Evolutionary conservation across 2,888 invertebrate genomes (phyloP), one percentile per base, ranked within the genome.

Genomic region (Tachystola acroxantha): DNA sequence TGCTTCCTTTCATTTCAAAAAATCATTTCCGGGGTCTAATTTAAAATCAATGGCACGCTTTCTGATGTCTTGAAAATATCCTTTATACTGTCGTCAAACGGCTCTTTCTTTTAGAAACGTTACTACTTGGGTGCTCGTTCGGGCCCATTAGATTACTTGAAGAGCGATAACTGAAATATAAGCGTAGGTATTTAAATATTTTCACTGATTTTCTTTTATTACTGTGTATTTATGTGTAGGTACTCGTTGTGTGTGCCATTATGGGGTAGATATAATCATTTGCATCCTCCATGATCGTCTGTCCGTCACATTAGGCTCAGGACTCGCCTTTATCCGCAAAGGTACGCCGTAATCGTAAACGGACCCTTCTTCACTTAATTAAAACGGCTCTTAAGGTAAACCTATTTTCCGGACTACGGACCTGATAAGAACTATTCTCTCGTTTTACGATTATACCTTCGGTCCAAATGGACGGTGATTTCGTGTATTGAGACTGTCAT

Each of bases 351-450:
- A 57, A 57, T 54, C 49, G 48, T 60, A 57, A 57, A 58, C 49
- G 45, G 59, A 57, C 58, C 60, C 62, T 64, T 62, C 57, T 66
- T 56, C 65, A 60, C 58, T 62, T 70, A 68, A 70, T 70, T 68
- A 67, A 67, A 70, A 65, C 58, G 59, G 57, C 62, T 63, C 64
- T 65, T 57, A 58, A 65, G 64, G 63, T 66, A 60, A 69, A 67
- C 60, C 64, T 55, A 61, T 63, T 65, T 55, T 54, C 54, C 46
- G 57, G 47, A 34, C 49, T 50, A 40, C 42, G 51, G 34, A 41
- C 36, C 51, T 48, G 49, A 54, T 59, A 57, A 50, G 50, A 51
- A 51, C 49, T 52, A 52, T 57, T 55, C 49, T 46, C 46, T 50
- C 43, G 47, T 51, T 58, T 58, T 55, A 56, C 52, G 54, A 51